phyloP scores from a whole-genome alignment of 2,113 vertebrate species.

The Caranx melampygus region DNA sequence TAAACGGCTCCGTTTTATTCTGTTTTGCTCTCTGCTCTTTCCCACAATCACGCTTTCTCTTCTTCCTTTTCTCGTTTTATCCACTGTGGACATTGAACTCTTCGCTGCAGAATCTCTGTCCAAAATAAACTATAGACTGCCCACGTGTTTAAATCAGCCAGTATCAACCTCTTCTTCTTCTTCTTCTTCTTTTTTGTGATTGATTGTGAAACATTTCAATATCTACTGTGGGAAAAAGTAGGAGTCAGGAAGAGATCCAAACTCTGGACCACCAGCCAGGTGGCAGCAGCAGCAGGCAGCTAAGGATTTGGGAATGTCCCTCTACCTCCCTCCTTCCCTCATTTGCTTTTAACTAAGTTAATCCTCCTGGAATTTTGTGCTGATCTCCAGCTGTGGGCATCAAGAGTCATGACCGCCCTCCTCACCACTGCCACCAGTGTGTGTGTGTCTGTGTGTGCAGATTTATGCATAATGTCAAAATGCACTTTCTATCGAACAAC shows the following conservation, averaged over 20 bases:
- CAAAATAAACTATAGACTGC: constrained; percentile 19
- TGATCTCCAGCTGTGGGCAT: constrained; percentile 37
- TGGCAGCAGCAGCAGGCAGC: constrained; percentile 1
- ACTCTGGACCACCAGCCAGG: constrained; percentile 18
- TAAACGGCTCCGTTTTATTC: constrained; percentile 33
- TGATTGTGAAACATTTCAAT: constrained; percentile 8
- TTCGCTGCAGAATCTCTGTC: not conserved
- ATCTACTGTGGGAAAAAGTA: constrained; percentile 30
- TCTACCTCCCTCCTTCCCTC: not conserved
- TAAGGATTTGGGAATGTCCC: constrained; percentile 15
- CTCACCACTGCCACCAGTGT: not conserved
- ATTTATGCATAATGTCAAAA: constrained; percentile 5
- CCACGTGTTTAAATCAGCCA: not conserved
- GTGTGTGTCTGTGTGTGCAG: not conserved
- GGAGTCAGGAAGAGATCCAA: too few relatives aligned
- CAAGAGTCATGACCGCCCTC: constrained; percentile 15
- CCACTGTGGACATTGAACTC: not conserved
- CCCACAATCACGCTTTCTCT: constrained; percentile 22
- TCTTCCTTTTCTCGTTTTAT: not conserved
- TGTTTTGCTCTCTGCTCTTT: constrained; percentile 26
- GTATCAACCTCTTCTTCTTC: not conserved
- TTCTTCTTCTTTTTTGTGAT: not conserved
- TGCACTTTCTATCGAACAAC: not conserved
- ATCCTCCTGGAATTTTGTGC: constrained; percentile 45
- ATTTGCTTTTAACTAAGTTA: constrained; percentile 17